phyloP scores from a whole-genome alignment of 2,888 invertebrate species.

The Drosophila greeni region DNA sequence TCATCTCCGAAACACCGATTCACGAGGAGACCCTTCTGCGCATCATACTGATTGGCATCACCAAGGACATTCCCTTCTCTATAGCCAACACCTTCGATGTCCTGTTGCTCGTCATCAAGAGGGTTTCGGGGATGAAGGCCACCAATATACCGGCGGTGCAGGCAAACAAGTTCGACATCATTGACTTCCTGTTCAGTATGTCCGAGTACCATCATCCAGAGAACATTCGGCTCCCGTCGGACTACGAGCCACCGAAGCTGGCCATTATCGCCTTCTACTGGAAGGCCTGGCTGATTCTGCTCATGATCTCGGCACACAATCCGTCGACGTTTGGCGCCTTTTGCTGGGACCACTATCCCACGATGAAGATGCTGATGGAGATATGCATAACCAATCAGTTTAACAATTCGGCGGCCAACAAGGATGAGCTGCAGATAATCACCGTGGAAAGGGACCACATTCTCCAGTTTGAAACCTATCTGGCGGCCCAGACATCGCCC shows the following conservation, averaged over 20 bases:
- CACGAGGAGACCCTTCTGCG: slow-evolving; percentile 90
- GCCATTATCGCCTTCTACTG: slow-evolving; percentile 96
- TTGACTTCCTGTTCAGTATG: slow-evolving; percentile 93
- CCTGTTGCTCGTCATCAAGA: slow-evolving; percentile 89
- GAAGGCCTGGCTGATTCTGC: slow-evolving; percentile 94
- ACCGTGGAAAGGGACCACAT: slow-evolving; percentile 88
- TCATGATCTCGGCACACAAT: slow-evolving; percentile 95
- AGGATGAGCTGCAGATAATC: slow-evolving; percentile 84
- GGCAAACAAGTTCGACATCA: slow-evolving; percentile 89
- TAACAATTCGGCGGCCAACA: slow-evolving; percentile 81
- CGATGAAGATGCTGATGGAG: slow-evolving; percentile 93
- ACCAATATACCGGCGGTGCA: slow-evolving; percentile 86
- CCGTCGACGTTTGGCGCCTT: slow-evolving; percentile 90
- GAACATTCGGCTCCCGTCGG: slow-evolving; percentile 91
- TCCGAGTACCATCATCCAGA: slow-evolving; percentile 95
- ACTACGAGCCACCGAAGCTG: slow-evolving; percentile 89
- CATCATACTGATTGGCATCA: slow-evolving; percentile 88
- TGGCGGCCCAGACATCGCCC: slow-evolving; percentile 90
- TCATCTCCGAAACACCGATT: slow-evolving; percentile 93
- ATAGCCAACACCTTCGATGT: slow-evolving; percentile 92
- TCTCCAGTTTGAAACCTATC: slow-evolving; percentile 92
- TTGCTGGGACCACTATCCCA: slow-evolving; percentile 94
- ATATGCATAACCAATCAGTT: slow-evolving; percentile 94
- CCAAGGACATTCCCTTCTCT: slow-evolving; percentile 87
- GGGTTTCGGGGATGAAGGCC: slow-evolving; percentile 88